Conservation (phyloP, 2,888 invertebrate genomes). For the Xestia sexstrigata region DNA sequence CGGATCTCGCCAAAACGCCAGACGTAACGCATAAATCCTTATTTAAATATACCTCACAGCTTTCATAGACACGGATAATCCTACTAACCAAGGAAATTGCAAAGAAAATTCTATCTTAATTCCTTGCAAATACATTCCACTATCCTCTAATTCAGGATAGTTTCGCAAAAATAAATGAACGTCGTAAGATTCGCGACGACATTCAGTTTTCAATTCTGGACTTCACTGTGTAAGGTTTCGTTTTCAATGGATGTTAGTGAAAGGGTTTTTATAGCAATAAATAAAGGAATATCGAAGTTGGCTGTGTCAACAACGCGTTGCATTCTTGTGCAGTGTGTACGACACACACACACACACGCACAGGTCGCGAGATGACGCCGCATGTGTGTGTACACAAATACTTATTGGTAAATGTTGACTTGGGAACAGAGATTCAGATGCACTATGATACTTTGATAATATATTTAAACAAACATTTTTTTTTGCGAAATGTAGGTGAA, state of each 20-base stretch:
- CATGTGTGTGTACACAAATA: slow-evolving; percentile 84
- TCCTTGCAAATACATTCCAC: slow-evolving; percentile 63
- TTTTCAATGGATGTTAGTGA: slow-evolving; percentile 57
- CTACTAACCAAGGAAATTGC: slow-evolving; percentile 61
- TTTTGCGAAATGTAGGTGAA: not conserved
- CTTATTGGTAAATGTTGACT: slow-evolving; percentile 89
- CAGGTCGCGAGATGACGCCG: slow-evolving; percentile 46
- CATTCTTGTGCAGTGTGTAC: slow-evolving; percentile 89
- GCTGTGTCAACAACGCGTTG: slow-evolving; percentile 90
- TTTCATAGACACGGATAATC: slow-evolving; percentile 66
- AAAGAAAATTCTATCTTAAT: slow-evolving; percentile 69
- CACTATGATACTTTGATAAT: slow-evolving; percentile 17
- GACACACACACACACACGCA: slow-evolving; percentile 76
- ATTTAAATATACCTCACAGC: slow-evolving; percentile 88
- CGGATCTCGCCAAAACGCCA: slow-evolving; percentile 89
- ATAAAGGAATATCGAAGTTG: slow-evolving; percentile 91
- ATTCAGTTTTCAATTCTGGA: slow-evolving; percentile 58
- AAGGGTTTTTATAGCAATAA: slow-evolving; percentile 90
- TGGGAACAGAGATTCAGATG: slow-evolving; percentile 77
- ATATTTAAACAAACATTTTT: not conserved
- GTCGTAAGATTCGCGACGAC: slow-evolving; percentile 66
- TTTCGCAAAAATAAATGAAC: slow-evolving; percentile 61
- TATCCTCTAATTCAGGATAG: slow-evolving; percentile 66
- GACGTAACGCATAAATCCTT: slow-evolving; percentile 90
- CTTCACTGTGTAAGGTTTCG: slow-evolving; percentile 33